A percentile compares a stretch with the other conserved stretches of the same genome.
Evolutionary conservation across 2,113 vertebrate species (phyloP).

Genomic region (Danio rerio): DNA sequence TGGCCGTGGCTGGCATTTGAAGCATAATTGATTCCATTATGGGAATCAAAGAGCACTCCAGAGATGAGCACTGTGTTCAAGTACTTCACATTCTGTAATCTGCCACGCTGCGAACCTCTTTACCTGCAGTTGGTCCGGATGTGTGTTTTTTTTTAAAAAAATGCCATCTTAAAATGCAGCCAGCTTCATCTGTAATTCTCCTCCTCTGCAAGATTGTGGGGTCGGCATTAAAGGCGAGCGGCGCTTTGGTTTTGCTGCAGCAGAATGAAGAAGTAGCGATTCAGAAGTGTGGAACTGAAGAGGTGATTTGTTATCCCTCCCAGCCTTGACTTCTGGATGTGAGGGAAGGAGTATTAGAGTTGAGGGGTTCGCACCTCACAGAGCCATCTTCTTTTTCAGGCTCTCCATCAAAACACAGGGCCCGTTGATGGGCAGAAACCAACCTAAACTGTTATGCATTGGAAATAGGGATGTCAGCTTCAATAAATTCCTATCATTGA

Average conservation of each 20-base stretch:
- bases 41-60: constrained; percentile 74
- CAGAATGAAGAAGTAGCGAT: constrained; percentile 27
- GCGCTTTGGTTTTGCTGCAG: constrained; percentile 17
- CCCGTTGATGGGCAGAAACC: background rate
- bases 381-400: constrained; percentile 32
- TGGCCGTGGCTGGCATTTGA: constrained; percentile 6
- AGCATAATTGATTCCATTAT: constrained; percentile 76
- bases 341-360: constrained; percentile 4
- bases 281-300: constrained; percentile 41
- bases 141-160: constrained; percentile 67
- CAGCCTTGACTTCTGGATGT: constrained; percentile 55
- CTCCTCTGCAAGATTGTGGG: constrained; percentile 59
- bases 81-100: constrained; percentile 71
- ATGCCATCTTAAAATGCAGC: constrained; percentile 78
- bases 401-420: constrained; percentile 46
- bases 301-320: constrained; percentile 69
- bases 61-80: constrained; percentile 76
- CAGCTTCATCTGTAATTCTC: constrained; percentile 58
- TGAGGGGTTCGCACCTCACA: background rate
- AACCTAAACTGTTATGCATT: background rate
- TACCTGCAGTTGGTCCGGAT: constrained; percentile 62
- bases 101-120: constrained; percentile 69
- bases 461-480: background rate
- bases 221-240: constrained; percentile 43
- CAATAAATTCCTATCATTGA: too few species aligned